Base-by-base conservation (phyloP, 2,113 vertebrate genomes). In the Neopipo cinnamomea region DNA sequence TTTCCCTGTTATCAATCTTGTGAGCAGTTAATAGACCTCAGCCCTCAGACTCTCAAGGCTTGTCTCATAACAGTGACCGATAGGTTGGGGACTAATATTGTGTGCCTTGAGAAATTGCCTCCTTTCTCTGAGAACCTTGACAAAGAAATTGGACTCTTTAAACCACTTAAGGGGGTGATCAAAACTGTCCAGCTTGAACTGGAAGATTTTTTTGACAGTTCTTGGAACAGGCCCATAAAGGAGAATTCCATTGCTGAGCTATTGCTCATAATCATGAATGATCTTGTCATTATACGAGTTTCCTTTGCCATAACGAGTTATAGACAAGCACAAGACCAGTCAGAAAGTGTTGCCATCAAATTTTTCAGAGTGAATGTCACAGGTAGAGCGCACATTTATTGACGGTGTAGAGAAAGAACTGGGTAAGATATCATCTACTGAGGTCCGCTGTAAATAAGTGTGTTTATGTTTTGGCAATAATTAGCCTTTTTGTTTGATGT, bases 71-170 rank as follows among this genome's bases (percentile, higher is more conserved):
- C 95, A 66, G 53, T 96, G 97, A 97, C 92, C 93, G 95, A 96
- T 97, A 4, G 52, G 72, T 30, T 68, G 70, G 82, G 44, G 28
- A 87, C 93, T 96, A 85, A 96, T 85, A 93, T 0, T 9, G 18
- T 82, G 77, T 90, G 81, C 93, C 81, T 90, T 97, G 97, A 96
- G 92, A 96, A 97, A 97, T 94, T 83, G 86, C 94, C 75, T 65
- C 77, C 82, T 72, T 92, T 89, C 74, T 85, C 95, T 49, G 66
- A 94, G 94, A 97, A 97, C 97, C 97, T 97, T 97, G 97, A 97
- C 95, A 95, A 96, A 89, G 93, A 97, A 97, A 97, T 97, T 97
- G 97, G 89, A 95, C 96, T 91, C 88, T 91, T 95, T 94, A 96
- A 96, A 92, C 91, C 93, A 85, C 78, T 96, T 96, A 90, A 95